These are phyloP conservation scores for Choreutis nemorana DNA, from an alignment of 2,888 invertebrate genomes.

Conservation along the genomic window DNA sequence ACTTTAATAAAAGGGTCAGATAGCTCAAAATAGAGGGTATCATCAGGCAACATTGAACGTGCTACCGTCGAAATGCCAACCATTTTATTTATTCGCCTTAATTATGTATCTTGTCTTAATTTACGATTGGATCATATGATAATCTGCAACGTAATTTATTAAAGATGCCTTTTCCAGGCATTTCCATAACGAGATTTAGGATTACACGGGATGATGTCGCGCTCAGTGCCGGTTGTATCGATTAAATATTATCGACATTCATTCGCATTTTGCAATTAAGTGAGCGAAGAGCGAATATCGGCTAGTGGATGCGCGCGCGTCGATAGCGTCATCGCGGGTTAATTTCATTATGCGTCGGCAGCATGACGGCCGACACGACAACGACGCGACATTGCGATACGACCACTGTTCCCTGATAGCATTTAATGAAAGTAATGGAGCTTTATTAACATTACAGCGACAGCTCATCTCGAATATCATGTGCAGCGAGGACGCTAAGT, in stretches of 20 bases:
- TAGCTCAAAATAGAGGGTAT: constrained; percentile 56
- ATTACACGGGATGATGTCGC: constrained; percentile 46
- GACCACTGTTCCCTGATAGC: constrained; percentile 57
- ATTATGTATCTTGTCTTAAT: constrained; percentile 68
- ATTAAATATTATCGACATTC: constrained; percentile 58
- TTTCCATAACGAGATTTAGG: constrained; percentile 65
- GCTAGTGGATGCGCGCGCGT: constrained; percentile 42
- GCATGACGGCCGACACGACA: constrained; percentile 54
- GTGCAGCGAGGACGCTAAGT: constrained; percentile 42
- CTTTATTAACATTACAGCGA: constrained; percentile 58
- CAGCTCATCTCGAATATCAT: constrained; percentile 36
- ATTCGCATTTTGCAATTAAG: constrained; percentile 60
- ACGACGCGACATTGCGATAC: constrained; percentile 55
- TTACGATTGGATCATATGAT: constrained; percentile 68
- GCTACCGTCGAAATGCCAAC: constrained; percentile 66
- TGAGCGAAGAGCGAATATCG: constrained; percentile 26
- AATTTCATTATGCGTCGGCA: constrained; percentile 59
- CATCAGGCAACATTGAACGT: constrained; percentile 54
- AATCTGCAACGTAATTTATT: constrained; percentile 63
- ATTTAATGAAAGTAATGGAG: constrained; percentile 65
- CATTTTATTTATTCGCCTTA: constrained; percentile 67
- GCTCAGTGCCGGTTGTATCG: constrained; percentile 32
- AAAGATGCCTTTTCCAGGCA: constrained; percentile 57
- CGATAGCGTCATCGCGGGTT: constrained; percentile 60
- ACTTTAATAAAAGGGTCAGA: constrained; percentile 59